Conservation (phyloP, 2,797 vertebrate genomes). For the Anas georgica region DNA sequence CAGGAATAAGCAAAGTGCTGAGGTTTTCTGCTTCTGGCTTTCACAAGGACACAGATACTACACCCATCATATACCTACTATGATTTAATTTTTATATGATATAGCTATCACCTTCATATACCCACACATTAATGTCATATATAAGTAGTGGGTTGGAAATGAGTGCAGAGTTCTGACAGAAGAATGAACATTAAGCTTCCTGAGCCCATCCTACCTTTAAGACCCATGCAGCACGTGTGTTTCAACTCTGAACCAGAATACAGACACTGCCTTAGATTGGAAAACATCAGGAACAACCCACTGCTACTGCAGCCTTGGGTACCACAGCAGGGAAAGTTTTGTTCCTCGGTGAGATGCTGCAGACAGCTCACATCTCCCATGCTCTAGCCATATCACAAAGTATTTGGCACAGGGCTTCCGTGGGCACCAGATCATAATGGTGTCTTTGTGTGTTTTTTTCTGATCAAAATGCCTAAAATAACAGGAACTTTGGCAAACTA, state of each 20-base stretch:
- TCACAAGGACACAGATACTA: accelerated
- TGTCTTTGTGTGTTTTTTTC: background rate
- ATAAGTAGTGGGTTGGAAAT: background rate
- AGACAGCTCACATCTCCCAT: background rate
- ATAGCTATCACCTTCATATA: background rate
- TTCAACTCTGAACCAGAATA: background rate
- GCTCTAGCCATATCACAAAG: background rate
- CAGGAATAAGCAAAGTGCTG: background rate
- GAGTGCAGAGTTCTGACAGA: background rate
- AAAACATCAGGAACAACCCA: background rate
- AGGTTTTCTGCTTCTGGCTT: background rate
- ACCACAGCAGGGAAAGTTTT: background rate
- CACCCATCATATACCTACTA: background rate
- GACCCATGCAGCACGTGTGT: background rate
- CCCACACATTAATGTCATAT: background rate
- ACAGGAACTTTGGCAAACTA: background rate
- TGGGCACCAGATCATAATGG: background rate
- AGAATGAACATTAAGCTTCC: background rate
- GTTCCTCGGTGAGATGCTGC: background rate
- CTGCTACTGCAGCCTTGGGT: background rate
- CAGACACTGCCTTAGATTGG: background rate
- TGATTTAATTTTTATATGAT: background rate
- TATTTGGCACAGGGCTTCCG: background rate
- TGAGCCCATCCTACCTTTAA: background rate
- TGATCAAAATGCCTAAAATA: background rate